Conservation (phyloP, 2,888 invertebrate species). For the Bombyx huttoni region DNA sequence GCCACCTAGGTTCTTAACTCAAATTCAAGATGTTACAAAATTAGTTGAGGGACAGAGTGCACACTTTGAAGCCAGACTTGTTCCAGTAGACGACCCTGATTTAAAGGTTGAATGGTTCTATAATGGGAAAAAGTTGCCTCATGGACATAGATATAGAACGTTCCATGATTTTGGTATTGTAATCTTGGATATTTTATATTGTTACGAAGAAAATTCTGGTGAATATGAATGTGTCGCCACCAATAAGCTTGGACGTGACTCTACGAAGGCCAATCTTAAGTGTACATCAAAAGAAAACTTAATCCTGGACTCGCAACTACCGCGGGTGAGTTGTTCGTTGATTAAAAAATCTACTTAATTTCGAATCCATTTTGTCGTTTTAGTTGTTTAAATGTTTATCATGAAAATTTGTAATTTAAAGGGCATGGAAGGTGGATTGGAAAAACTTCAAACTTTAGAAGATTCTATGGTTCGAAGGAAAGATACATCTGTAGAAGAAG, state of each 20-base stretch:
- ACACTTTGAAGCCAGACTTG: constrained; percentile 92
- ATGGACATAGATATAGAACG: constrained; percentile 96
- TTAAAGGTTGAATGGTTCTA: constrained; percentile 96
- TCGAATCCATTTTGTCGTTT: background rate
- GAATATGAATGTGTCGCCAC: constrained; percentile 93
- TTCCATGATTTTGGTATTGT: constrained; percentile 98
- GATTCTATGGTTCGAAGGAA: constrained; percentile 86
- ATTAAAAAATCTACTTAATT: background rate
- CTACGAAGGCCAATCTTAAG: constrained; percentile 86
- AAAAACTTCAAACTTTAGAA: constrained; percentile 93
- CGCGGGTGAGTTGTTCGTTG: constrained; percentile 74
- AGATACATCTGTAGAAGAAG: constrained; percentile 81
- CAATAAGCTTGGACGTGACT: constrained; percentile 91
- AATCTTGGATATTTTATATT: constrained; percentile 94
- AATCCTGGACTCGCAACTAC: constrained; percentile 93
- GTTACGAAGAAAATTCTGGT: constrained; percentile 96
- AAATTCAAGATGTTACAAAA: constrained; percentile 86
- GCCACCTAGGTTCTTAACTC: constrained; percentile 91
- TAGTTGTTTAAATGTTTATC: background rate
- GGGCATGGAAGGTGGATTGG: constrained; percentile 95
- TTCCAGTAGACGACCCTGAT: constrained; percentile 95
- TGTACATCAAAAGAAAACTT: constrained; percentile 91
- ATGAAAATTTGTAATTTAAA: constrained; percentile 20
- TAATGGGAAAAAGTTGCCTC: constrained; percentile 91
- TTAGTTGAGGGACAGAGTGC: constrained; percentile 96